phyloP scores from a whole-genome alignment of 2,797 vertebrate species.

The Takifugu rubripes region DNA sequence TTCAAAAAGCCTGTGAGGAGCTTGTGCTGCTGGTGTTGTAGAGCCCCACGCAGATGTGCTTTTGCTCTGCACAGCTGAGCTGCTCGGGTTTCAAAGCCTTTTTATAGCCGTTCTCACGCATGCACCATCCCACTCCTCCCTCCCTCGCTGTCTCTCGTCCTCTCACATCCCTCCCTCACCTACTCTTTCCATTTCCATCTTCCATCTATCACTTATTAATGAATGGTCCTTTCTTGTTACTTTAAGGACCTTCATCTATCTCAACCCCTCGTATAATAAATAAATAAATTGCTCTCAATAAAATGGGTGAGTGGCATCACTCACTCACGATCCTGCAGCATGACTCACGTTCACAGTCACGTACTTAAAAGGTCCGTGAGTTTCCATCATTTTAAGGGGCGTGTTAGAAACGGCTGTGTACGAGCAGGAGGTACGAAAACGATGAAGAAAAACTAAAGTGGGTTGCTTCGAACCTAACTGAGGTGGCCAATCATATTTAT shows the following conservation, averaged over 20 bases:
- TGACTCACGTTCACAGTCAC: conserved; percentile 16
- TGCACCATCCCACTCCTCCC: conserved; percentile 4
- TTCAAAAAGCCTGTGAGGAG: conserved; percentile 12
- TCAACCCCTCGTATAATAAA: neutral
- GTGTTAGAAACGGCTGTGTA: no score
- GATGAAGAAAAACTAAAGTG: no score
- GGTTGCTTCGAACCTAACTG: no score
- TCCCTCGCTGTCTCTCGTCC: conserved; percentile 1
- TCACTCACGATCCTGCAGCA: conserved; percentile 1
- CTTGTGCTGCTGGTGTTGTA: conserved; percentile 9
- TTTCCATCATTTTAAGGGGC: neutral
- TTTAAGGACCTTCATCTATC: neutral
- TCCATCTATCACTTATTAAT: neutral
- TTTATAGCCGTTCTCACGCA: conserved; percentile 45
- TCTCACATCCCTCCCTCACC: conserved; percentile 22
- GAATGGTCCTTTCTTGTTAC: neutral
- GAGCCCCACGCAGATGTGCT: conserved; percentile 23
- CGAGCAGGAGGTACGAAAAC: no score
- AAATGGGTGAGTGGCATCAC: neutral
- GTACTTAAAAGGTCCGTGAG: neutral
- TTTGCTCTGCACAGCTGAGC: conserved; percentile 52
- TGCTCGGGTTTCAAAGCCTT: conserved; percentile 42
- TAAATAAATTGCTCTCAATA: no score
- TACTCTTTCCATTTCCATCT: conserved; percentile 16
- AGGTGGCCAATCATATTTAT: conserved; percentile 12